Conservation (phyloP, 2,113 vertebrate genomes). For the Ceyx melanurus region DNA sequence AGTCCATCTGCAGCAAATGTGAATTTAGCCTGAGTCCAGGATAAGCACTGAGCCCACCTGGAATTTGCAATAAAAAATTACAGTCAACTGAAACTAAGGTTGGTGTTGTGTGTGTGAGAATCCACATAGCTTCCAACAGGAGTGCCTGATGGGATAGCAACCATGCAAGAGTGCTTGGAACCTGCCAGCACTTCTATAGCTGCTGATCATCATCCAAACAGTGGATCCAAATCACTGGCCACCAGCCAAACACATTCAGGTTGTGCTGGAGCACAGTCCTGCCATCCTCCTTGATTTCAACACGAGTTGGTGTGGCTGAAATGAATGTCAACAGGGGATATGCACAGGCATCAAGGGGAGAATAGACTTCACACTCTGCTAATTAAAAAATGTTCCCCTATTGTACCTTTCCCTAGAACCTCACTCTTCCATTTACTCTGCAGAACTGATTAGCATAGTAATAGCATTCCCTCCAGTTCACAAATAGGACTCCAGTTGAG, state of each 20-base stretch:
- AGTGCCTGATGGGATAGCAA: neutral
- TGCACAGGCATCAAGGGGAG: neutral
- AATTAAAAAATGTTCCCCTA: constrained; percentile 58
- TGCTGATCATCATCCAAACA: neutral
- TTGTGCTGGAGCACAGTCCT: neutral
- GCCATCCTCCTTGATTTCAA: neutral
- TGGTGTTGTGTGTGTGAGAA: neutral
- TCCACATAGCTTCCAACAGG: neutral
- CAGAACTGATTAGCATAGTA: constrained; percentile 70
- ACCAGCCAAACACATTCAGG: neutral
- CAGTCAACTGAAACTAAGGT: neutral
- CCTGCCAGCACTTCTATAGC: neutral
- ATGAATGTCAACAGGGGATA: constrained; percentile 16
- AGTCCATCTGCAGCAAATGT: constrained; percentile 13
- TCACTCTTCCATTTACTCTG: constrained; percentile 60
- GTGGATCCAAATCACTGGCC: neutral
- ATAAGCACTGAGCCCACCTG: neutral
- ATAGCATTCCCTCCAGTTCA: constrained; percentile 55
- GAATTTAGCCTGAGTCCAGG: neutral
- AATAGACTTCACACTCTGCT: constrained; percentile 24
- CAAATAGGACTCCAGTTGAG: constrained; percentile 60
- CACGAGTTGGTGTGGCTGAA: neutral
- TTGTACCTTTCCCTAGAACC: constrained; percentile 42
- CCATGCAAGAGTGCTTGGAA: neutral
- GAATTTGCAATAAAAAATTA: neutral